phyloP scores from a whole-genome alignment of 2,113 vertebrate species.

The Cyanocitta stelleri region DNA sequence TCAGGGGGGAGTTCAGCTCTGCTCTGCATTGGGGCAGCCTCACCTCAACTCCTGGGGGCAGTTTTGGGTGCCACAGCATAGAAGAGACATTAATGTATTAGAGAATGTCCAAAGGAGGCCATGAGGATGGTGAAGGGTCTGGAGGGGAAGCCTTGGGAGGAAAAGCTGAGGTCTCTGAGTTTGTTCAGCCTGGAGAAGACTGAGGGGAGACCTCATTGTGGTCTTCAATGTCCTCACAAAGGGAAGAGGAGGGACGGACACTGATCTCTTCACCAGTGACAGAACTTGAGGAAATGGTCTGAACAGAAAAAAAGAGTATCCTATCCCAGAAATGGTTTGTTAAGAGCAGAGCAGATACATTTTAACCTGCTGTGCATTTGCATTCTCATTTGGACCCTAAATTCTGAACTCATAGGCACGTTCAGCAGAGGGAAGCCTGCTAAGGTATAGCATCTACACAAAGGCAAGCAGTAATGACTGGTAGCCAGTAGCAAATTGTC shows the following conservation, averaged over 20 bases:
- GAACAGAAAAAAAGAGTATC: not conserved
- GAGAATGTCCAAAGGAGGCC: not conserved
- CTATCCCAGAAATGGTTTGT: not conserved
- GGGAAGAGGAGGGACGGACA: not conserved
- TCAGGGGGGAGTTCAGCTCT: not conserved
- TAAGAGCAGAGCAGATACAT: not conserved
- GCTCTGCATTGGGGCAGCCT: not conserved
- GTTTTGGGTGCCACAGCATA: not conserved
- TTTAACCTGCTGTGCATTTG: not conserved
- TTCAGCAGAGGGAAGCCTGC: not conserved
- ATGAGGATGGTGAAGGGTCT: not conserved
- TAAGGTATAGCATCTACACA: not conserved
- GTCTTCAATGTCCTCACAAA: fast-evolving
- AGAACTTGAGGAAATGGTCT: not conserved
- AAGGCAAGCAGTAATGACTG: not conserved
- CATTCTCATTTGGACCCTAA: not conserved
- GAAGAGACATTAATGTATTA: not conserved
- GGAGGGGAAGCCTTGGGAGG: not conserved
- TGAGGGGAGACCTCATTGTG: not conserved
- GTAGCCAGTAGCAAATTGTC: not conserved
- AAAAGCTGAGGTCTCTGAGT: not conserved
- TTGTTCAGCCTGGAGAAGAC: not conserved
- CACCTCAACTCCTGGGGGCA: not conserved
- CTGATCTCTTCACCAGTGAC: not conserved
- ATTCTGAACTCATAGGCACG: not conserved